Percentiles rank a stretch among this genome's conserved stretches.
These are phyloP conservation scores for Motacilla tschutschensis DNA, from an alignment of 2,113 vertebrate species.

Conservation along the genomic window DNA sequence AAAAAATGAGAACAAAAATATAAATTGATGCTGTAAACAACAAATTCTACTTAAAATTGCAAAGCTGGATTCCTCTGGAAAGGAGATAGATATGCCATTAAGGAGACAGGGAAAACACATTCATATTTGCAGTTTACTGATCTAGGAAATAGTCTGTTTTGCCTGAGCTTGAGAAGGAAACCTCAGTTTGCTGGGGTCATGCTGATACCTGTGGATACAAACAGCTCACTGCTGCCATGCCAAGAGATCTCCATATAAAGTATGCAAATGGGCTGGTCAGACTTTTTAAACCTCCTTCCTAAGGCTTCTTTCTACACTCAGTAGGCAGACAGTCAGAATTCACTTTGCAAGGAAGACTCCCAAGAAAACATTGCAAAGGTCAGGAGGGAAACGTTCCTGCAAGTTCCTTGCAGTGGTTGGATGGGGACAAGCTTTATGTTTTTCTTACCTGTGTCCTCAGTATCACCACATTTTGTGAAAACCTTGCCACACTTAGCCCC, in stretches of 20 bases:
- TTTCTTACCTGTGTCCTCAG: neutral
- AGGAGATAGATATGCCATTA: neutral
- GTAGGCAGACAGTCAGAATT: neutral
- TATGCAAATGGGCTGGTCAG: neutral
- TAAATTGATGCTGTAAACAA: neutral
- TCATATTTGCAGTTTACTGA: neutral
- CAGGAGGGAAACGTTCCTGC: neutral
- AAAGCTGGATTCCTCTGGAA: neutral
- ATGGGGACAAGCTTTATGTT: neutral
- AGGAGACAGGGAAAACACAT: rapidly evolving
- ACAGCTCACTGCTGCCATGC: neutral
- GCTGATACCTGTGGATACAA: neutral
- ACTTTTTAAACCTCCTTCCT: neutral
- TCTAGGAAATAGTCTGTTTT: neutral
- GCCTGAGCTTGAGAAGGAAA: neutral
- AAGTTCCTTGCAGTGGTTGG: neutral
- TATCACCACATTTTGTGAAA: neutral
- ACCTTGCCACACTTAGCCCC: neutral
- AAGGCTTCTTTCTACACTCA: neutral
- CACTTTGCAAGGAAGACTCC: neutral
- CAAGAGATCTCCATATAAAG: neutral
- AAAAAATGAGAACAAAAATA: neutral
- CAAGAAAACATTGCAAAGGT: neutral
- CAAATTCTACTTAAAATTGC: neutral
- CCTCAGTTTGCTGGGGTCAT: neutral